phyloP scores from a whole-genome alignment of 2,113 vertebrate species.

The Noctilio leporinus region DNA sequence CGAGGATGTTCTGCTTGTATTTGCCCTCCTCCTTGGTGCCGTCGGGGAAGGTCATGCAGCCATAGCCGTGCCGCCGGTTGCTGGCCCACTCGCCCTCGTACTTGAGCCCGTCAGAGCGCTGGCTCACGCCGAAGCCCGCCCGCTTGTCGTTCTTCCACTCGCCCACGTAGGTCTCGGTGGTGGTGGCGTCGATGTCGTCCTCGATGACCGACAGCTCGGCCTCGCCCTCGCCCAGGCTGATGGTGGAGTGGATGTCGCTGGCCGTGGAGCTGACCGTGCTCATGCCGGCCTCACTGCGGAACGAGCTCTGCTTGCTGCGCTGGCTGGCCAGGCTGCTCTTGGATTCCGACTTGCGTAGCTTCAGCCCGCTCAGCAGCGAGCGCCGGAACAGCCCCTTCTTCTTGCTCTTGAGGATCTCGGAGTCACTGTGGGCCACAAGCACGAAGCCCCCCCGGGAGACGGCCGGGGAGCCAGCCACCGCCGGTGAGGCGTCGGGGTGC shows the following conservation, averaged over 20 bases:
- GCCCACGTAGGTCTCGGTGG: constrained; percentile 93
- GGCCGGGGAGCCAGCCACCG: constrained; percentile 87
- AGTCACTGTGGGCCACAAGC: constrained; percentile 90
- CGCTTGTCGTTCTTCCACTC: constrained; percentile 97
- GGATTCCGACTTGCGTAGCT: constrained; percentile 95
- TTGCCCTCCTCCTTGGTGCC: constrained; percentile 99
- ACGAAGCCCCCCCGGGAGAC: constrained; percentile 93
- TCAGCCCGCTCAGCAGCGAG: constrained; percentile 94
- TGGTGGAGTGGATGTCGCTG: constrained; percentile 96
- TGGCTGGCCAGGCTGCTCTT: constrained; percentile 98
- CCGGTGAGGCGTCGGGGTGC: constrained; percentile 84
- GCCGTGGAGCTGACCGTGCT: constrained; percentile 96
- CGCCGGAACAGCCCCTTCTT: constrained; percentile 95
- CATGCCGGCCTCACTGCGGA: constrained; percentile 97
- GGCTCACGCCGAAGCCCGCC: constrained; percentile 91
- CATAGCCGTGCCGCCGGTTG: constrained; percentile 96
- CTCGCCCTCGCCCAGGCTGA: constrained; percentile 94
- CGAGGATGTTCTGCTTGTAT: constrained; percentile 96
- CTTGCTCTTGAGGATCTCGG: constrained; percentile 90
- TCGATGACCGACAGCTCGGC: constrained; percentile 85
- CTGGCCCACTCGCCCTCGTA: constrained; percentile 95
- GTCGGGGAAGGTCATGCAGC: constrained; percentile 95
- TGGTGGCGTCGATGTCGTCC: constrained; percentile 94
- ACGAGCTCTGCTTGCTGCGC: constrained; percentile 98
- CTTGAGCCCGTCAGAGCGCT: constrained; percentile 93